Evolutionary conservation across 2,797 vertebrate species (phyloP).

Genomic region (Thamnophis elegans): DNA sequence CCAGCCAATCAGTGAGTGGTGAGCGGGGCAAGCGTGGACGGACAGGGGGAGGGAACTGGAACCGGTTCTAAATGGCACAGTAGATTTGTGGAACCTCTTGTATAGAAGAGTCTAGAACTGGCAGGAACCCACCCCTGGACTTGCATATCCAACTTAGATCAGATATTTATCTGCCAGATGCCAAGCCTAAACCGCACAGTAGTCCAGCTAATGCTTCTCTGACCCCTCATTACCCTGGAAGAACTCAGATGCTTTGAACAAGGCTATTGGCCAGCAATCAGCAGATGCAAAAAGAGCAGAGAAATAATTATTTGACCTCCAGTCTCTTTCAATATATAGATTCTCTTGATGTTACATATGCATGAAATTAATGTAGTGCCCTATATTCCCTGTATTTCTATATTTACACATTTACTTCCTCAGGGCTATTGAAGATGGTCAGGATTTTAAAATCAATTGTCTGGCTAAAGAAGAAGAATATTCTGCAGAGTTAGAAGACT

Average conservation of each 20-base stretch:
- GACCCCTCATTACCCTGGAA: background rate
- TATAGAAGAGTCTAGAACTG: too few species aligned
- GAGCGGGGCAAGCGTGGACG: too few species aligned
- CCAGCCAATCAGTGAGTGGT: too few species aligned
- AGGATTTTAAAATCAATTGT: fast-evolving
- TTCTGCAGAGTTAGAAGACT: background rate
- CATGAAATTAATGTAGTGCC: background rate
- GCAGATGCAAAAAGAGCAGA: background rate
- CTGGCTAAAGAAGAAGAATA: background rate
- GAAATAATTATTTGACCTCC: background rate
- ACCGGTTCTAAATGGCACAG: too few species aligned
- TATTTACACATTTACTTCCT: background rate
- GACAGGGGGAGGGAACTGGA: too few species aligned
- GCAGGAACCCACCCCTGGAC: background rate
- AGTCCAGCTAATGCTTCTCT: background rate
- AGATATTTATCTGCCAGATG: background rate
- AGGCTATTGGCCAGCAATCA: background rate
- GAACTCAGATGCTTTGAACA: background rate
- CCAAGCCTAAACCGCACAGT: background rate
- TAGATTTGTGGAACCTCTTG: too few species aligned
- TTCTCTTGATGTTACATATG: fast-evolving
- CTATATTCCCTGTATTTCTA: background rate
- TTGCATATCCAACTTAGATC: background rate
- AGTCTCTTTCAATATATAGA: background rate
- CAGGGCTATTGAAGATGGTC: background rate